Base-by-base conservation (phyloP, 2,888 invertebrate species). In the Eucera pruinosa region DNA sequence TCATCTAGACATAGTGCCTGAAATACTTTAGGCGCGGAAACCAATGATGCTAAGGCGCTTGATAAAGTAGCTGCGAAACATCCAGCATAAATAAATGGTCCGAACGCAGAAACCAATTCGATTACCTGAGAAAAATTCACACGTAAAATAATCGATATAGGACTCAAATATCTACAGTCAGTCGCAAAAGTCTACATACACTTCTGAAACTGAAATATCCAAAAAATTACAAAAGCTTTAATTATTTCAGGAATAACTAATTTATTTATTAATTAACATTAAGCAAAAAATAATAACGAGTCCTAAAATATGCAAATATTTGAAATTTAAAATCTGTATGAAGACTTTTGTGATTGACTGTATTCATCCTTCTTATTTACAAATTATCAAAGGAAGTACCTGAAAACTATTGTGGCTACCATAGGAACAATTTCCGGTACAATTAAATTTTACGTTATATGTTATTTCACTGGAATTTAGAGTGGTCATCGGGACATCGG, bases 21-120 rank as follows among this genome's bases (percentile, higher is more conserved):
- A 88, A 97, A 97, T 0, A 97, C 97, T 94, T 97, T 97, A 0
- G 99, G 99, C 0, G 99, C 99, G 0, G 98, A 98, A 0, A 99
- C 98, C 61, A 99, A 94, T 80, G 98, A 98, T 0, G 99, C 99
- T 62, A 99, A 93, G 0, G 99, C 99, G 0, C 99, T 99, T 0
- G 98, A 98, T 18, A 99, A 93, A 0, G 99, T 98, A 0, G 99
- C 99, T 0, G 99, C 98, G 93, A 99, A 98, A 89, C 99, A 98
- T 0, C 99, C 99, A 33, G 98, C 98, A 91, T 98, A 97, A 86
- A 99, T 98, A 61, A 99, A 93, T 0, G 98, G 98, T 0, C 98
- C 98, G 89, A 97, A 97, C 7, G 94, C 96, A 0, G 97, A 96
- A 15, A 97, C 96, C 73, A 97, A 91, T 76, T 97, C 96, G 86